Evolutionary conservation across 2,888 invertebrate genomes (phyloP), one percentile per base, ranked within the genome.

Genomic region (Trypoxylon attenuatum): DNA sequence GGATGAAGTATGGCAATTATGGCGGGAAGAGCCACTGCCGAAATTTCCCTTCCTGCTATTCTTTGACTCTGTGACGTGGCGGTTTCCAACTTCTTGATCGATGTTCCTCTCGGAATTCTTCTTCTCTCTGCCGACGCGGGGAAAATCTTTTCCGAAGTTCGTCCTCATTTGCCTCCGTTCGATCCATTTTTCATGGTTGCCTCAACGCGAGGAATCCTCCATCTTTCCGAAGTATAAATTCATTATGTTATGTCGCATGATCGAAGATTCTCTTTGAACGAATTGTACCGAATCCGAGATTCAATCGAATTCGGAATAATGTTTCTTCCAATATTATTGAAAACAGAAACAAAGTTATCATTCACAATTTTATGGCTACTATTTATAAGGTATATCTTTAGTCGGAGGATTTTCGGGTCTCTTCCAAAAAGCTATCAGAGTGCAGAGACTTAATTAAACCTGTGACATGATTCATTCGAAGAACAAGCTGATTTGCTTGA

Each of bases 121-220:
- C 33, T 5, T 21, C 42, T 13, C 6, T 42, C 22, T 21, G 25
- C 38, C 15, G 16, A n/a, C 39, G 47, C 41, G 16, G 33, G 33
- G 33, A 33, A 33, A 33, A 33, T 33, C 33, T 33, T 33, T 33
- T 8, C 8, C n/a, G 0, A 1, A 21, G 45, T 41, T 55, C 46
- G 53, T 55, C 47, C 33, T 33, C 33, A 33, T 33, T 33, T 33
- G 33, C 10, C n/a, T 33, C 13, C 33, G 33, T 13, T 10, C 33
- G 33, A 33, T 33, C 13, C 33, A 33, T 33, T 33, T 33, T 33
- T 33, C 33, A 33, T 33, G 33, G n/a, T 33, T 13, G 13, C 33
- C n/a, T n/a, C 54, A 60, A 54, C 39, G 41, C 15, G 23, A 23
- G 58, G 15, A 10, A 53, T 5, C 27, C 13, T 10, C 2, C 5